Conservation (phyloP, 1,140 invertebrate species). For the Lepidurus apus region DNA sequence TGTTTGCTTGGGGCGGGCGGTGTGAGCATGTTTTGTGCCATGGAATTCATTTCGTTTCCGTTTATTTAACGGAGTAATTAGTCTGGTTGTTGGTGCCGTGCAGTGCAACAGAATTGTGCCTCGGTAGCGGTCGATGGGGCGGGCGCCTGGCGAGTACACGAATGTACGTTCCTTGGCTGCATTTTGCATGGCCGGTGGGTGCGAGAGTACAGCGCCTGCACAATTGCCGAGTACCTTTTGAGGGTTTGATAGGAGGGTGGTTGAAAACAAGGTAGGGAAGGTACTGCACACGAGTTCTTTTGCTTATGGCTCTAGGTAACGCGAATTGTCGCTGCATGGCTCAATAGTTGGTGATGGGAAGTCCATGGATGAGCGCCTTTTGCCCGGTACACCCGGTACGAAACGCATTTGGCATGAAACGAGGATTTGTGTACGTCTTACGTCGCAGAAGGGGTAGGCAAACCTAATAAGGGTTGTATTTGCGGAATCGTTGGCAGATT, state of each 20-base stretch:
- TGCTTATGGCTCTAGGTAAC: not conserved
- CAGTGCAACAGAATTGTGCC: not conserved
- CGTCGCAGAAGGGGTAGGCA: not conserved
- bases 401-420: not conserved
- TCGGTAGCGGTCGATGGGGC: not conserved
- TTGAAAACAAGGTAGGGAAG: not conserved
- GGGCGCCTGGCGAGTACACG: not conserved
- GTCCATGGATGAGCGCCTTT: too few species aligned
- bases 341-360: not conserved
- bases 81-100: not conserved
- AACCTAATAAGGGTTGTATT: not conserved
- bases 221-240: not conserved
- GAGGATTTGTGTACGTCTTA: not conserved
- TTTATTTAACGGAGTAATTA: conserved; percentile 20
- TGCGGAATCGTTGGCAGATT: conserved; percentile 3
- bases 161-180: too few species aligned
- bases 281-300: not conserved
- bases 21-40: not conserved
- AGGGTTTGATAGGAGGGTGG: not conserved
- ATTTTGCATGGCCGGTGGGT: too few species aligned
- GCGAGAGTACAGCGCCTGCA: not conserved
- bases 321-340: not conserved
- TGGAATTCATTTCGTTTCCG: not conserved
- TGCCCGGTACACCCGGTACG: not conserved
- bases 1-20: not conserved